Evolutionary conservation across 2,888 invertebrate genomes (phyloP).

Genomic region (Rhimphoctona megacephalus): DNA sequence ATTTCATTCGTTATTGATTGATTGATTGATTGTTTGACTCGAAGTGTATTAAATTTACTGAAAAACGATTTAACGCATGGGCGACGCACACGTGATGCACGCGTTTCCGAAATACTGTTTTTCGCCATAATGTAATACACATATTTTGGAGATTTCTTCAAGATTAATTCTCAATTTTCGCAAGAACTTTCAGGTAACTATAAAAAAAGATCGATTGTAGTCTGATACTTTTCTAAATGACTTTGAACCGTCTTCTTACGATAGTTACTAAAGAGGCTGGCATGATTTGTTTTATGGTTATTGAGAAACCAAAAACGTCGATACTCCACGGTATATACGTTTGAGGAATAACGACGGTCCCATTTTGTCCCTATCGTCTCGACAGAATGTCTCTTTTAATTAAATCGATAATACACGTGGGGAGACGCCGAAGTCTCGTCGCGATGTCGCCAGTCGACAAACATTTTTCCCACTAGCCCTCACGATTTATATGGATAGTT

Average conservation of each 20-base stretch:
- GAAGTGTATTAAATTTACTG: background rate
- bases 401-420: constrained; percentile 70
- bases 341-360: constrained; percentile 29
- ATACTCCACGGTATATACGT: background rate
- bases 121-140: background rate
- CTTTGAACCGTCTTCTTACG: background rate
- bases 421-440: constrained; percentile 58
- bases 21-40: background rate
- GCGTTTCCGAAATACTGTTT: background rate
- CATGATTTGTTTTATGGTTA: background rate
- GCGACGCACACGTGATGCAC: too few relatives aligned
- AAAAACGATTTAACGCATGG: background rate
- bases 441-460: constrained; percentile 61
- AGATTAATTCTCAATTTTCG: background rate
- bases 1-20: background rate
- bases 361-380: constrained; percentile 22
- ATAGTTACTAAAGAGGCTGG: background rate
- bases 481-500: constrained; percentile 30
- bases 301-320: constrained; percentile 9
- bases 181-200: background rate
- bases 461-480: constrained; percentile 40
- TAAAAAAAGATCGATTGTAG: background rate
- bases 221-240: background rate
- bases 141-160: background rate
- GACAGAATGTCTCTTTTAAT: constrained; percentile 62